These are phyloP conservation scores for Dasysyrphus tricinctus DNA, from an alignment of 2,888 invertebrate genomes.

Conservation along the genomic window DNA sequence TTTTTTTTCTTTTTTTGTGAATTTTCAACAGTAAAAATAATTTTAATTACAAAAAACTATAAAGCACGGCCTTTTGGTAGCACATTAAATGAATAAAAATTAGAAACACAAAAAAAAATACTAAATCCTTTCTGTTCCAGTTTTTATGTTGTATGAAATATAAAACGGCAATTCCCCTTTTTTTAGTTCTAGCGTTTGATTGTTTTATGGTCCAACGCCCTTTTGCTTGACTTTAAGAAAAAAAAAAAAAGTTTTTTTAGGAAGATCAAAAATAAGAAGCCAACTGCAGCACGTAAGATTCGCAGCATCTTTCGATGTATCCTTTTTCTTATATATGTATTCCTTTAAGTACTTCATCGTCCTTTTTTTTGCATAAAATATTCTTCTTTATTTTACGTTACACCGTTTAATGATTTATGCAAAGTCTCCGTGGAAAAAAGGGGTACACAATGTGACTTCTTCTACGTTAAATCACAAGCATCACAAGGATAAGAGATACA, in stretches of 20 bases:
- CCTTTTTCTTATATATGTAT: constrained; percentile 33
- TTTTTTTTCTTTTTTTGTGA: constrained; percentile 10
- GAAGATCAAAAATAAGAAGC: constrained; percentile 21
- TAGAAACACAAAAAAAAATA: constrained; percentile 7
- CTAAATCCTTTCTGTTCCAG: constrained; percentile 51
- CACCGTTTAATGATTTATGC: constrained; percentile 65
- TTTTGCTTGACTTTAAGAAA: constrained; percentile 54
- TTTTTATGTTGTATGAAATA: constrained; percentile 57
- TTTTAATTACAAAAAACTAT: constrained; percentile 67
- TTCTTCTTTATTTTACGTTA: constrained; percentile 18
- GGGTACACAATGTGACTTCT: constrained; percentile 43
- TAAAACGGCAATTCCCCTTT: constrained; percentile 37
- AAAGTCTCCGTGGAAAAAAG: constrained; percentile 40
- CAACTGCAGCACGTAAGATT: constrained; percentile 69
- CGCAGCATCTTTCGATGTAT: constrained; percentile 63
- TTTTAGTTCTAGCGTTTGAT: constrained; percentile 51
- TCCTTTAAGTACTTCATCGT: constrained; percentile 43
- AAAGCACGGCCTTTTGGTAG: constrained; percentile 23
- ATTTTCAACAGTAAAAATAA: constrained; percentile 39
- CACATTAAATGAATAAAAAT: neutral
- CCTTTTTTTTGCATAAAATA: constrained; percentile 45
- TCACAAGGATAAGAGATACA: constrained; percentile 15
- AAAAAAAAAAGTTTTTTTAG: neutral
- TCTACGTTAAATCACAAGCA: constrained; percentile 21
- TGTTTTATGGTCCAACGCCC: constrained; percentile 75